These are phyloP conservation scores for Amniataba percoides DNA, from an alignment of 2,797 vertebrate species.

Conservation along the genomic window DNA sequence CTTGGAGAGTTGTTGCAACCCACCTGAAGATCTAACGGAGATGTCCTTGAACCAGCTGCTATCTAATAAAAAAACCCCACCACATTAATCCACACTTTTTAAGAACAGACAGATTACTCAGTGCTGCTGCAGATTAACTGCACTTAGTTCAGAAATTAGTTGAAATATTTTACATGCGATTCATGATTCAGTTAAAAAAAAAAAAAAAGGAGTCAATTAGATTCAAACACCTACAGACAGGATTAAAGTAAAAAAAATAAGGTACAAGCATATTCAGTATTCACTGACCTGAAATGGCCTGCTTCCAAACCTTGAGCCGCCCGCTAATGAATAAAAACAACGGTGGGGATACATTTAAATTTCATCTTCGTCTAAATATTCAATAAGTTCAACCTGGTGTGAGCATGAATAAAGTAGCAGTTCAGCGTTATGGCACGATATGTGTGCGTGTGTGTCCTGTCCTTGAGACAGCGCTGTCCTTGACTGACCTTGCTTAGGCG, in stretches of 20 bases:
- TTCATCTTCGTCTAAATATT: conserved; percentile 58
- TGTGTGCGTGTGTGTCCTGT: conserved; percentile 29
- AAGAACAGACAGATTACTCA: conserved; percentile 16
- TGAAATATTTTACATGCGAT: conserved; percentile 14
- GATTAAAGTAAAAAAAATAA: conserved; percentile 38
- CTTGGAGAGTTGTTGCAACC: conserved; percentile 36
- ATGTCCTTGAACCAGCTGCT: conserved; percentile 57
- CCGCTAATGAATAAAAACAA: conserved; percentile 65
- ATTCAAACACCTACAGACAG: conserved; percentile 44
- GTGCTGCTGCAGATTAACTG: conserved; percentile 10
- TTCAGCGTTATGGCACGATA: conserved; percentile 46
- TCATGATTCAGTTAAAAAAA: conserved; percentile 3
- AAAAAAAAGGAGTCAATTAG: conserved; percentile 6
- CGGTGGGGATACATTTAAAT: conserved; percentile 41
- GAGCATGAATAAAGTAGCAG: conserved; percentile 56
- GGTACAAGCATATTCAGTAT: conserved; percentile 47
- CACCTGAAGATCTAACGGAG: conserved; percentile 43
- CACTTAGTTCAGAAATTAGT: conserved; percentile 34
- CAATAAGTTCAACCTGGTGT: conserved; percentile 50
- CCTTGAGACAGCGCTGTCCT: conserved; percentile 50
- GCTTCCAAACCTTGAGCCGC: conserved; percentile 26
- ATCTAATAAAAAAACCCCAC: conserved; percentile 19
- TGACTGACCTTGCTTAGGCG: conserved; percentile 73
- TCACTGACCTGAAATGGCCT: conserved; percentile 48
- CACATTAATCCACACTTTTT: conserved; percentile 30